These are phyloP conservation scores for Sebastes variabilis DNA, from an alignment of 2,797 vertebrate species.

Conservation along the genomic window DNA sequence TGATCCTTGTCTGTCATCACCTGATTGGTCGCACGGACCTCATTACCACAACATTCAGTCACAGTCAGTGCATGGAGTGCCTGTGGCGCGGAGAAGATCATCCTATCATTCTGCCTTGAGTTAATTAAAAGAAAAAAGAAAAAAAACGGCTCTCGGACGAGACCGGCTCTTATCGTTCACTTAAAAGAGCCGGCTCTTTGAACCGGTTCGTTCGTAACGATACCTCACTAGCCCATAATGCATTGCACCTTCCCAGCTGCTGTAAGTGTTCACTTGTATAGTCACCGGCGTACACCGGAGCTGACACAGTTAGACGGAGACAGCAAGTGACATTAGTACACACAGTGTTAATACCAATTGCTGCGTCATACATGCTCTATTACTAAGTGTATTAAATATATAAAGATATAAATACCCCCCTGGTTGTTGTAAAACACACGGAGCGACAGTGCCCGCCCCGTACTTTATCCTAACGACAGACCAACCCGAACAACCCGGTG, in stretches of 20 bases:
- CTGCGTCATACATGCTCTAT: fast-evolving
- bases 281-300: background rate
- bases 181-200: no score
- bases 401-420: background rate
- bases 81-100: no score
- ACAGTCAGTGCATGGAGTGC: no score
- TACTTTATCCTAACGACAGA: background rate
- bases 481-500: background rate
- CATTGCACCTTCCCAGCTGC: constrained; percentile 44
- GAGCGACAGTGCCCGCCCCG: background rate
- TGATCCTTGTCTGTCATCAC: no score
- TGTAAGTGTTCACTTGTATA: background rate
- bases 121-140: no score
- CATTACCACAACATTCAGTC: no score
- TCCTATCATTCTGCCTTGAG: no score
- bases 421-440: fast-evolving
- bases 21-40: no score
- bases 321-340: fast-evolving
- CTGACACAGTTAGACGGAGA: fast-evolving
- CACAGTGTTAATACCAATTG: fast-evolving
- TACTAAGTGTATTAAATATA: fast-evolving
- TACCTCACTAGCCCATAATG: constrained; percentile 34
- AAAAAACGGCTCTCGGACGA: no score
- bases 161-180: no score
- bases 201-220: no score